phyloP scores from a whole-genome alignment of 37 sponge, comb jelly and placozoan genomes.

The Crambe crambe region DNA sequence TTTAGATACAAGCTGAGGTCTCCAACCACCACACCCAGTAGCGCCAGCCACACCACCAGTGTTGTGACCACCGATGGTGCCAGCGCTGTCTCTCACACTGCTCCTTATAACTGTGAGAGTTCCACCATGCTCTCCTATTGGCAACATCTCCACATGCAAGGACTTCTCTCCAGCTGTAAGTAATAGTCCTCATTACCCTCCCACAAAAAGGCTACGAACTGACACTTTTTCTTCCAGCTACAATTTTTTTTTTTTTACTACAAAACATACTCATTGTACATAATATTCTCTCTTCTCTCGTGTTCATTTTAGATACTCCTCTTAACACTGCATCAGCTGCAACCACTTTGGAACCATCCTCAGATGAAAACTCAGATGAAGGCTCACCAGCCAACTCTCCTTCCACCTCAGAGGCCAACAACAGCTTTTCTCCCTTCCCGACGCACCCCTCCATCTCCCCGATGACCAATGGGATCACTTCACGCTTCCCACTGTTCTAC shows the following conservation, averaged over 20 bases:
- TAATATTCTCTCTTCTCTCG: no score
- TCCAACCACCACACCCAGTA: not conserved
- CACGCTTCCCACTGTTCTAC: not conserved
- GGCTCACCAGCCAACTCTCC: not conserved
- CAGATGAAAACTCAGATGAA: not conserved
- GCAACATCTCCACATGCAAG: slow-evolving; percentile 1
- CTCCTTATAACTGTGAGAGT: not conserved
- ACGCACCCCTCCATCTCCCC: not conserved
- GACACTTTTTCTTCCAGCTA: not conserved
- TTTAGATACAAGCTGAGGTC: slow-evolving; percentile 21
- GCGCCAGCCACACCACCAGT: no score
- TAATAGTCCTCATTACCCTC: no score
- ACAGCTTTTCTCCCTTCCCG: not conserved
- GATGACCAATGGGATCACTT: not conserved
- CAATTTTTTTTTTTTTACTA: no score
- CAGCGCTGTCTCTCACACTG: not conserved
- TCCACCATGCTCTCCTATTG: slow-evolving; percentile 2
- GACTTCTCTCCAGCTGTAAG: not conserved
- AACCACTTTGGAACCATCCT: not conserved
- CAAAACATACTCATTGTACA: no score
- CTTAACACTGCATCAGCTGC: not conserved
- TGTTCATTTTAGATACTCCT: not conserved
- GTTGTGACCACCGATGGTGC: not conserved
- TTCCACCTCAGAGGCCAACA: not conserved
- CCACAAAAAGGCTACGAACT: no score